phyloP scores from a whole-genome alignment of 2,113 vertebrate genomes.

The Meriones unguiculatus region DNA sequence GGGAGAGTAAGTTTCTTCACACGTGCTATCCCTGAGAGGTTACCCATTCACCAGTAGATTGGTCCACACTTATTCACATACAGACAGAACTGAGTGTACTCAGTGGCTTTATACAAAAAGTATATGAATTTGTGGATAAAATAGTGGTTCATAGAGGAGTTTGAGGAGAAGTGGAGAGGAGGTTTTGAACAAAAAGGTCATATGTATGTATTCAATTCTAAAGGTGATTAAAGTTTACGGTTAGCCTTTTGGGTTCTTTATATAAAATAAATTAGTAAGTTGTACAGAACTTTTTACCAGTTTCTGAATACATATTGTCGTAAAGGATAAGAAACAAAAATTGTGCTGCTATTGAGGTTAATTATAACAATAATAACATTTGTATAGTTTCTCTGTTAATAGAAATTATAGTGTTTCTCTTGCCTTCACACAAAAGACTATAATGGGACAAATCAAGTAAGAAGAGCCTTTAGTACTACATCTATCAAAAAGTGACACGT shows the following conservation, averaged over 20 bases:
- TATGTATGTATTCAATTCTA: not conserved
- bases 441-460: slow-evolving; percentile 59
- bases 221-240: not conserved
- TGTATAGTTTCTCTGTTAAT: slow-evolving; percentile 10
- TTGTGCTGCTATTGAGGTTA: not conserved
- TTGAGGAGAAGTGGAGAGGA: too few relatives aligned
- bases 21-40: not conserved
- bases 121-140: not conserved
- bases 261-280: not conserved
- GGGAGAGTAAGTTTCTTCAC: not conserved
- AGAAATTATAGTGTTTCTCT: slow-evolving; percentile 10
- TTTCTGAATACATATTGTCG: not conserved
- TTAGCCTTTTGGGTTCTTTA: not conserved
- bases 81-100: not conserved
- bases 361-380: not conserved
- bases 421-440: slow-evolving; percentile 1
- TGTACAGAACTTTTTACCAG: not conserved
- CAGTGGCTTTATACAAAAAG: not conserved
- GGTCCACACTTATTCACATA: not conserved
- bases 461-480: not conserved
- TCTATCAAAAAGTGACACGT: slow-evolving; percentile 15
- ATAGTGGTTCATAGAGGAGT: not conserved
- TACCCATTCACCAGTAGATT: not conserved
- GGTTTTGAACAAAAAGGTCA: not conserved
- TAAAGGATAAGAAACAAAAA: slow-evolving; percentile 5